Percentiles rank a stretch among this genome's conserved stretches.
Conservation (phyloP, 2,113 vertebrate genomes). For the Apaloderma vittatum region DNA sequence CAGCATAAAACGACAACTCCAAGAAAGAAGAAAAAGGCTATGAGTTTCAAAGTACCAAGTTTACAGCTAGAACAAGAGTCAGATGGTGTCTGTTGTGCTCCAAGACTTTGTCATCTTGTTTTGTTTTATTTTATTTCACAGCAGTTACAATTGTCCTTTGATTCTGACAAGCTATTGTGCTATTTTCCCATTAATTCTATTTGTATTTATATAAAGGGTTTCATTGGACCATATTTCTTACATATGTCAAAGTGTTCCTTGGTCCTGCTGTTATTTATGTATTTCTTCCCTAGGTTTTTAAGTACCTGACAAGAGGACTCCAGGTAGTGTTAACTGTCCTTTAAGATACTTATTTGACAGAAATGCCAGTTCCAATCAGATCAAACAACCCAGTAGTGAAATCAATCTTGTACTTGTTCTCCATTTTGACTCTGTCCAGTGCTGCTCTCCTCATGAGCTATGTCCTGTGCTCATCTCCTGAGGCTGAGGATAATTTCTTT, state of each 20-base stretch:
- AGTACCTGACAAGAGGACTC: background rate
- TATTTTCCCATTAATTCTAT: background rate
- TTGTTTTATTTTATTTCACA: constrained; percentile 16
- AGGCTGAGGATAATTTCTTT: background rate
- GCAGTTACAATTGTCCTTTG: background rate
- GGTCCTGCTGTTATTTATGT: background rate
- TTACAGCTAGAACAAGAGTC: background rate
- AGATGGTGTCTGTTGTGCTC: background rate
- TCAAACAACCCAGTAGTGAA: background rate
- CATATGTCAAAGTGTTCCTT: background rate
- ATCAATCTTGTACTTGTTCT: background rate
- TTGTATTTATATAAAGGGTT: background rate
- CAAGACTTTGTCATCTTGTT: background rate
- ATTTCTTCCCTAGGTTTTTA: background rate
- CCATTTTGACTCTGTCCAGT: background rate
- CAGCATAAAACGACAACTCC: background rate
- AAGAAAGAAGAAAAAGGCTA: background rate
- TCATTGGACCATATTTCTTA: background rate
- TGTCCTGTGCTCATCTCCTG: background rate
- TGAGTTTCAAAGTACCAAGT: background rate
- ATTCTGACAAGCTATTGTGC: background rate
- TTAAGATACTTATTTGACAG: background rate
- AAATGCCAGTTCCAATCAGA: background rate
- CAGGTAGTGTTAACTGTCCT: background rate
- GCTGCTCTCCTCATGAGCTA: background rate